Conservation (phyloP, 2,888 invertebrate species). For the Heliconius ethilla region DNA sequence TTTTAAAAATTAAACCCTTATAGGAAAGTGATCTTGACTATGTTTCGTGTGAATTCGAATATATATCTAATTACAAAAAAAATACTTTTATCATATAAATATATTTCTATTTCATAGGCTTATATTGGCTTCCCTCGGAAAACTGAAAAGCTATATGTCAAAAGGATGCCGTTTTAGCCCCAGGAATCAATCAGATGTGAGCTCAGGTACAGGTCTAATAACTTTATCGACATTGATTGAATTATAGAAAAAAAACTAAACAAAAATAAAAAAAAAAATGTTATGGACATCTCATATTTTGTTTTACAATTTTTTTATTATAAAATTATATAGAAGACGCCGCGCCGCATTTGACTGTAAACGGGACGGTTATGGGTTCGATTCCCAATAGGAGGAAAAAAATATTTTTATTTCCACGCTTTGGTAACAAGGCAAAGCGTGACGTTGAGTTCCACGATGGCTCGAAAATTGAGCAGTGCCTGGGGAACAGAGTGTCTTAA, state of each 20-base stretch:
- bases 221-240: no score
- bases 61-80: neutral
- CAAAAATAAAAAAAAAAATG: no score
- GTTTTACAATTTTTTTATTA: neutral
- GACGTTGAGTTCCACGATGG: neutral
- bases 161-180: conserved; percentile 89
- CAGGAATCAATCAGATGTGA: conserved; percentile 87
- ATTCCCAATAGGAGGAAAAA: neutral
- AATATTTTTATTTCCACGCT: neutral
- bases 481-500: neutral
- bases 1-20: conserved; percentile 13
- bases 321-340: neutral
- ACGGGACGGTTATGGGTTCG: neutral
- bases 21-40: neutral
- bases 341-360: neutral
- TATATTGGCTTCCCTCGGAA: conserved; percentile 93
- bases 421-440: neutral
- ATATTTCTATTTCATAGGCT: conserved; percentile 72
- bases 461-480: neutral
- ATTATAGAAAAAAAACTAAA: no score
- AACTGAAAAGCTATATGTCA: conserved; percentile 87
- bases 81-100: neutral
- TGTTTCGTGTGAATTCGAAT: neutral
- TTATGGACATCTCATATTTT: neutral
- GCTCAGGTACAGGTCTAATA: conserved; percentile 75